Percentiles rank a stretch among this genome's conserved stretches.
phyloP scores from a whole-genome alignment of 1,140 invertebrate species.

The Drosophila dunni region DNA sequence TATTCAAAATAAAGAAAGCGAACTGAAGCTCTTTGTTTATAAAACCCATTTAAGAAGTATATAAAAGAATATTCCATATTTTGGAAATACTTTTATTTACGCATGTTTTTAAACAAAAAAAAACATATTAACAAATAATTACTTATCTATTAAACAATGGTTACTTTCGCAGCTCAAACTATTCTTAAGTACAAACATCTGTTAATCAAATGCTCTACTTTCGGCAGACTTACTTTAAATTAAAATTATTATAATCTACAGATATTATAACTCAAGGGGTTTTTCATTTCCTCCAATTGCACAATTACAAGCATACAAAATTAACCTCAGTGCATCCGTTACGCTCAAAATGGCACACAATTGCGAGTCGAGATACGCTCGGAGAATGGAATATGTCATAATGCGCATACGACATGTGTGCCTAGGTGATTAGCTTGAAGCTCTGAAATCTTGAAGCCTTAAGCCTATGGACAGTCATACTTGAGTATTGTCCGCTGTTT shows the following conservation, averaged over 20 bases:
- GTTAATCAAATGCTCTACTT: too few species aligned
- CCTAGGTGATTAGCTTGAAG: conserved; percentile 19
- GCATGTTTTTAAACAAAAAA: too few species aligned
- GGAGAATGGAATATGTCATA: not conserved
- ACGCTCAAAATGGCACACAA: conserved; percentile 7
- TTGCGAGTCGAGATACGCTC: not conserved
- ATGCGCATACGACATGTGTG: conserved; percentile 18
- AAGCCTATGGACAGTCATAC: conserved; percentile 8
- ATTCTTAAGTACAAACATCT: too few species aligned
- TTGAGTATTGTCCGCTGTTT: not conserved
- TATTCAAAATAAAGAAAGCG: too few species aligned
- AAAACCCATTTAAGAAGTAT: too few species aligned
- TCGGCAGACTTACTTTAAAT: too few species aligned
- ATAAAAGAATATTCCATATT: too few species aligned
- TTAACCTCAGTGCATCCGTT: not conserved
- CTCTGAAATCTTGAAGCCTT: conserved; percentile 2
- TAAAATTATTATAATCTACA: not conserved
- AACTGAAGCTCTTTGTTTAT: too few species aligned
- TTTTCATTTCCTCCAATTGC: conserved; percentile 4
- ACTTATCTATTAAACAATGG: too few species aligned
- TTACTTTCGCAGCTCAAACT: too few species aligned
- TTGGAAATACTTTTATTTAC: too few species aligned
- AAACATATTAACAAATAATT: too few species aligned
- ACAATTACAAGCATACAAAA: conserved; percentile 14
- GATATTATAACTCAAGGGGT: conserved; percentile 3